Percentiles rank a stretch among this genome's conserved stretches.
phyloP scores from a whole-genome alignment of 2,797 vertebrate genomes.

The Sparus aurata region DNA sequence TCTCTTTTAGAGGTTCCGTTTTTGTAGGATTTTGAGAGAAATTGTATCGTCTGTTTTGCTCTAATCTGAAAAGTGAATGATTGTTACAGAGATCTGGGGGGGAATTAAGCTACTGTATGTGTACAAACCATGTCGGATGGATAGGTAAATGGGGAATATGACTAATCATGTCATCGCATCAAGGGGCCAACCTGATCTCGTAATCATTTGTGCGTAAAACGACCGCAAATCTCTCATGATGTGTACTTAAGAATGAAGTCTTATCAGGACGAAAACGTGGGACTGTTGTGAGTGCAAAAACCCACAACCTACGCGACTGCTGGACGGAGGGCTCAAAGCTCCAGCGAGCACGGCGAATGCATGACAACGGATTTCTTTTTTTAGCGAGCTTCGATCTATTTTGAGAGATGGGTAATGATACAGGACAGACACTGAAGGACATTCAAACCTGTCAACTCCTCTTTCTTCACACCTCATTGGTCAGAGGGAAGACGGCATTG shows the following conservation, averaged over 20 bases:
- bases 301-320: conserved; percentile 7
- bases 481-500: conserved; percentile 63
- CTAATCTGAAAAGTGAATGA: background rate
- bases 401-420: conserved; percentile 78
- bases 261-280: conserved; percentile 7
- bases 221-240: conserved; percentile 1
- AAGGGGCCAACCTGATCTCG: background rate
- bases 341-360: conserved; percentile 49
- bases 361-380: conserved; percentile 74
- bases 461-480: conserved; percentile 75
- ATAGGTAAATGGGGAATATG: background rate
- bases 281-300: conserved; percentile 24
- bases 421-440: conserved; percentile 78
- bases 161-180: background rate
- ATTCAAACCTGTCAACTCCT: conserved; percentile 74
- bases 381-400: conserved; percentile 75
- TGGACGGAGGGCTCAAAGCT: conserved; percentile 50
- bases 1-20: conserved; percentile 31
- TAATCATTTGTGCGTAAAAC: conserved; percentile 3
- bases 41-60: conserved; percentile 5
- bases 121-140: background rate
- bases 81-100: background rate
- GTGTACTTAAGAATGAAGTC: background rate
- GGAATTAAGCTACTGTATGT: background rate
- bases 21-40: conserved; percentile 13